These are phyloP conservation scores for Ursus arctos DNA, from an alignment of 2,113 vertebrate species.

Conservation along the genomic window DNA sequence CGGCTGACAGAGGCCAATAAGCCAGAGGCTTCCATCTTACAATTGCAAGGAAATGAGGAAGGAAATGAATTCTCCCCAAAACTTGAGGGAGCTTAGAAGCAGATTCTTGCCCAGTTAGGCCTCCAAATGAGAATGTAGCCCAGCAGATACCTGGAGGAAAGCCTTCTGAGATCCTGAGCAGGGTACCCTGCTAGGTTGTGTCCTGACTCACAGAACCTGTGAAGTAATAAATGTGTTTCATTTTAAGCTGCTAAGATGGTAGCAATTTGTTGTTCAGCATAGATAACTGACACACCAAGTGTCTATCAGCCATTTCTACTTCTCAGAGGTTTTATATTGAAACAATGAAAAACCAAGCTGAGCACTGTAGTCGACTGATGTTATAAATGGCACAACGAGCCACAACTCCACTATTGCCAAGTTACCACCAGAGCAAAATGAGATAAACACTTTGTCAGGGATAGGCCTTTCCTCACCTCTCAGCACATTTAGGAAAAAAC, in stretches of 20 bases:
- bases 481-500: neutral
- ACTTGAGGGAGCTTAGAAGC: neutral
- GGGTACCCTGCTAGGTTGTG: neutral
- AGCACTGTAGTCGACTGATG: neutral
- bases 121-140: neutral
- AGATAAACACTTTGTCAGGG: neutral
- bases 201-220: neutral
- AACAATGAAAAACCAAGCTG: neutral
- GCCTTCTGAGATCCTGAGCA: neutral
- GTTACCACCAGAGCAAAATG: neutral
- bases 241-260: neutral
- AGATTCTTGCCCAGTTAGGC: neutral
- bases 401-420: neutral
- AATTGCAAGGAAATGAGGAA: neutral
- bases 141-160: neutral
- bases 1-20: neutral
- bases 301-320: neutral
- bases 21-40: neutral
- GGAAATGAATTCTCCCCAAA: neutral
- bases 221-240: neutral
- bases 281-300: neutral
- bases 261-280: neutral
- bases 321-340: neutral
- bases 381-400: neutral
- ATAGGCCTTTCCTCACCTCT: neutral